A percentile compares a stretch with the other conserved stretches of the same genome.
Evolutionary conservation across 2,888 invertebrate species (phyloP).

Genomic region (Sthenelais limicola): DNA sequence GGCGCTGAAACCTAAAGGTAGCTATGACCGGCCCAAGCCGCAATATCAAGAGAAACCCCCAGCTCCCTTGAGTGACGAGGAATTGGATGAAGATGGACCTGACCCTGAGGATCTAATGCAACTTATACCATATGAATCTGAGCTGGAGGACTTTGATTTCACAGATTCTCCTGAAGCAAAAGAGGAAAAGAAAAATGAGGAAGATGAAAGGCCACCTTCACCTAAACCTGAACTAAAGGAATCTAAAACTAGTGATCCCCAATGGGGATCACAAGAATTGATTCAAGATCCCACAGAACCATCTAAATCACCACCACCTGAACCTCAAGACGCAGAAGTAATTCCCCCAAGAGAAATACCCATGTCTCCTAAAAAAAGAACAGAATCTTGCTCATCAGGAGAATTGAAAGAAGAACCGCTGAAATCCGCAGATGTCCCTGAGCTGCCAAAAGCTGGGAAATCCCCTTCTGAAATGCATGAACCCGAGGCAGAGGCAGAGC

Average conservation of each 20-base stretch:
- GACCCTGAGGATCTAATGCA: no score
- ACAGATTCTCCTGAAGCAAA: background rate
- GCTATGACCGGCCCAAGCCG: background rate
- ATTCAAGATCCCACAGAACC: background rate
- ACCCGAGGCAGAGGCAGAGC: background rate
- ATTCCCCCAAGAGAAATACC: slow-evolving; percentile 4
- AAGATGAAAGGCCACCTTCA: no score
- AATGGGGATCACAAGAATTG: no score
- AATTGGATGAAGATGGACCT: no score
- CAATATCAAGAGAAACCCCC: background rate
- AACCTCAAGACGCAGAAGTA: background rate
- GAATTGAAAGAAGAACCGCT: slow-evolving; percentile 25
- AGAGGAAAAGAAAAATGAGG: no score
- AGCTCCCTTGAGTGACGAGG: background rate
- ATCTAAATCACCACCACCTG: background rate
- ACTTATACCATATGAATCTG: no score
- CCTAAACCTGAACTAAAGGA: background rate
- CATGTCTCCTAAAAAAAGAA: no score
- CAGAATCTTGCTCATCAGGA: slow-evolving; percentile 15
- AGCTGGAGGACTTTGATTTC: no score
- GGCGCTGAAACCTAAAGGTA: background rate
- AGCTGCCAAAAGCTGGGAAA: no score
- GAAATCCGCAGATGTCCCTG: no score
- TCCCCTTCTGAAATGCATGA: no score
- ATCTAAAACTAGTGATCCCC: no score